Conservation (phyloP, 2,888 invertebrate genomes). For the Leptogaster cylindrica region DNA sequence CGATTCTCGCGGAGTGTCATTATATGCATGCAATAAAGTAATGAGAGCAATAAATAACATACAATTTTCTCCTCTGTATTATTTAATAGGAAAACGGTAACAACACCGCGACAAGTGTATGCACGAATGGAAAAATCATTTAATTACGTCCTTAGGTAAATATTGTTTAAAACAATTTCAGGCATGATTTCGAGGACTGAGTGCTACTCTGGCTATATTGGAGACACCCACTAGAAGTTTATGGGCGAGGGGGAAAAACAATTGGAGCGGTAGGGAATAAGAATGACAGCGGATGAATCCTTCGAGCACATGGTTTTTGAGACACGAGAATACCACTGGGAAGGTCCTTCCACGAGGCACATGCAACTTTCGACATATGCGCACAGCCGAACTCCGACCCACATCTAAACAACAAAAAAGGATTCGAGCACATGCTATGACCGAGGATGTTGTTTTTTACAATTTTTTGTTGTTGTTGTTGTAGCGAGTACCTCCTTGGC, state of each 20-base stretch:
- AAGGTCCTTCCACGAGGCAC: conserved; percentile 21
- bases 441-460: conserved; percentile 9
- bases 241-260: conserved; percentile 17
- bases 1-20: conserved; percentile 30
- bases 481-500: not conserved
- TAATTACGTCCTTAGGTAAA: conserved; percentile 43
- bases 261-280: not conserved
- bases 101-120: not conserved
- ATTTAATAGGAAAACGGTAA: conserved; percentile 18
- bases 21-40: conserved; percentile 44
- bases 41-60: conserved; percentile 44
- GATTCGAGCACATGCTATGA: conserved; percentile 25
- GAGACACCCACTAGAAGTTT: conserved; percentile 20
- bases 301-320: conserved; percentile 30
- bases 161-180: conserved; percentile 43
- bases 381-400: conserved; percentile 32
- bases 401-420: conserved; percentile 14
- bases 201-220: conserved; percentile 18
- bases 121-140: conserved; percentile 27
- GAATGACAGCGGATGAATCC: conserved; percentile 24
- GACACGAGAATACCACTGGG: conserved; percentile 38
- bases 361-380: conserved; percentile 33
- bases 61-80: conserved; percentile 35
- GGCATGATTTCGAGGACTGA: conserved; percentile 28
- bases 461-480: not conserved